phyloP scores from a whole-genome alignment of 2,888 invertebrate genomes.

The Cheilosia scutellata region DNA sequence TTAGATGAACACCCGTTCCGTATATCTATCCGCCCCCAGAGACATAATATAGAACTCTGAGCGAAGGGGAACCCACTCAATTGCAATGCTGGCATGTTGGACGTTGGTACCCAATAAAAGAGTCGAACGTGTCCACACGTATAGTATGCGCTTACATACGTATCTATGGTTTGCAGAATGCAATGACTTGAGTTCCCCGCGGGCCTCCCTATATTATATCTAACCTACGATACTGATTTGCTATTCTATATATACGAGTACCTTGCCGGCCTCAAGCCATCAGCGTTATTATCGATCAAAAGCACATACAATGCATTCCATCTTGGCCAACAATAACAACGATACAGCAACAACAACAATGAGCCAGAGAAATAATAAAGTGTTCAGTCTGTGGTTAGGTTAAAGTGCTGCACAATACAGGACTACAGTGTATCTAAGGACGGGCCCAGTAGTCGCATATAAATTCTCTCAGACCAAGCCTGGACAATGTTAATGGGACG shows the following conservation, averaged over 20 bases:
- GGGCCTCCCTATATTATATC: constrained; percentile 15
- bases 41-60: neutral
- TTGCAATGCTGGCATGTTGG: neutral
- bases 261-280: constrained; percentile 56
- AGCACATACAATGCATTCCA: constrained; percentile 14
- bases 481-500: constrained; percentile 12
- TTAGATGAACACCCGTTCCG: constrained; percentile 40
- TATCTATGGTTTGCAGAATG: constrained; percentile 16
- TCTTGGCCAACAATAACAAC: neutral
- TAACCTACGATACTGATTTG: constrained; percentile 13
- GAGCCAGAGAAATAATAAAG: constrained; percentile 47
- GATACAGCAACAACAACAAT: constrained; percentile 12
- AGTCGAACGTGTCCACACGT: constrained; percentile 41
- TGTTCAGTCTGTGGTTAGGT: constrained; percentile 33
- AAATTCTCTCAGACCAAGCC: constrained; percentile 19
- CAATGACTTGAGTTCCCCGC: constrained; percentile 32
- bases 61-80: neutral
- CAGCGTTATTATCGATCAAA: constrained; percentile 65
- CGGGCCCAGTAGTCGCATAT: constrained; percentile 37
- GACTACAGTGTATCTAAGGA: neutral
- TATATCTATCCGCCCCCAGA: constrained; percentile 23
- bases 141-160: neutral
- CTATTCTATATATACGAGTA: constrained; percentile 1
- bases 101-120: neutral
- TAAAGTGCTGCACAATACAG: constrained; percentile 41